Percentiles rank a stretch among this genome's conserved stretches.
phyloP scores from a whole-genome alignment of 2,113 vertebrate species.

The Xenopus tropicalis region DNA sequence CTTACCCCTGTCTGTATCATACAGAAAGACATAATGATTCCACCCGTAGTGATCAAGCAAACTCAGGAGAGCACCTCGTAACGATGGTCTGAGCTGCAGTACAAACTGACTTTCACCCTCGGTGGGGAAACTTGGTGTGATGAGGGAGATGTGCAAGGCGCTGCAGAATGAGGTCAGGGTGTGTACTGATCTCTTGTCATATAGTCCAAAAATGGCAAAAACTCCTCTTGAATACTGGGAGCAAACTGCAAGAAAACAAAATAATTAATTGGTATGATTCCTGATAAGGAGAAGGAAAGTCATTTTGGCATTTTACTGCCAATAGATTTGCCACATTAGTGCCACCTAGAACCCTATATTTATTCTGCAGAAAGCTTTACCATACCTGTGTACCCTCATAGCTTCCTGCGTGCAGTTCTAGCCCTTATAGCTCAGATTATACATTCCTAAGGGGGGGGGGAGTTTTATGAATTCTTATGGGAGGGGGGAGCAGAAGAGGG shows the following conservation, averaged over 20 bases:
- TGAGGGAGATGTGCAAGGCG: conserved; percentile 95
- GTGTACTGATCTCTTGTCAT: conserved; percentile 96
- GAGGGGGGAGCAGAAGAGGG: too few species aligned
- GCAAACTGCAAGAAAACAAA: conserved; percentile 76
- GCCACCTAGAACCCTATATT: too few species aligned
- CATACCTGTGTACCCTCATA: too few species aligned
- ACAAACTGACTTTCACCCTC: conserved; percentile 96
- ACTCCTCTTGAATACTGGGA: conserved; percentile 98
- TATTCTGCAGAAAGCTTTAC: too few species aligned
- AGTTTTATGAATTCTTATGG: too few species aligned
- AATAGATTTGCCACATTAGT: too few species aligned
- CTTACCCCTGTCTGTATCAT: conserved; percentile 94
- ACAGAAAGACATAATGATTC: conserved; percentile 94
- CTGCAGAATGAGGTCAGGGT: conserved; percentile 98
- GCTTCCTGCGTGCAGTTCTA: too few species aligned
- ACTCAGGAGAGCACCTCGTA: conserved; percentile 88
- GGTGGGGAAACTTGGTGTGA: conserved; percentile 93
- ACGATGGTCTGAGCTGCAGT: conserved; percentile 89
- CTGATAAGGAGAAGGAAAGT: too few species aligned
- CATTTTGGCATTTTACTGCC: too few species aligned
- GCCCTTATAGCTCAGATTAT: too few species aligned
- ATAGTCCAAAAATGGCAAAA: conserved; percentile 97
- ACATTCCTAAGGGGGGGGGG: too few species aligned
- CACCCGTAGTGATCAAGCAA: conserved; percentile 93
- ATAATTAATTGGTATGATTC: not conserved